These are phyloP conservation scores for Drosophila subsilvestris DNA, from an alignment of 2,888 invertebrate species.

Conservation along the genomic window DNA sequence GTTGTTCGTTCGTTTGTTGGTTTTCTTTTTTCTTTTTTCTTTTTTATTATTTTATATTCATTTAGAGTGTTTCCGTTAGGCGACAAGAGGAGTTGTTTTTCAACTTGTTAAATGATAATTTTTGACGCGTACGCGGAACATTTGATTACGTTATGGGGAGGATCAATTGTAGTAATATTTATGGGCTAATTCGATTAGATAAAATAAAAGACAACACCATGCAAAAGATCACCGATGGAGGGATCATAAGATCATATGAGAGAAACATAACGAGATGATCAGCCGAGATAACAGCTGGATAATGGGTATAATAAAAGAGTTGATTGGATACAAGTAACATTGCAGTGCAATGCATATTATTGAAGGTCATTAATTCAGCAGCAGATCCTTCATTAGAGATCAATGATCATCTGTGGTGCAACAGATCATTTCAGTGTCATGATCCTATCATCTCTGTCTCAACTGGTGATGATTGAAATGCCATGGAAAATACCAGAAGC, in stretches of 20 bases:
- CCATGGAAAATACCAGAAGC: neutral
- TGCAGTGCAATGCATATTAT: too few species aligned
- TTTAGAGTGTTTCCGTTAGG: slow-evolving; percentile 59
- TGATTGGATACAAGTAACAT: too few species aligned
- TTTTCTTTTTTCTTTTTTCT: too few species aligned
- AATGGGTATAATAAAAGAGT: too few species aligned
- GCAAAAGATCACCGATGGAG: neutral
- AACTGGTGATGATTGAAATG: too few species aligned
- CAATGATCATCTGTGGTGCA: too few species aligned
- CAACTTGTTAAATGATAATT: slow-evolving; percentile 49
- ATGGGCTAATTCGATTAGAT: slow-evolving; percentile 31
- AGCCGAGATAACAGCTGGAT: neutral
- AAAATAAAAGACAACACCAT: neutral
- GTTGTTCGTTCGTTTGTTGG: slow-evolving; percentile 37
- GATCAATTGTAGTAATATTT: slow-evolving; percentile 29
- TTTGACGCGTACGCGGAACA: slow-evolving; percentile 29
- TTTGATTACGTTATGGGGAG: slow-evolving; percentile 35
- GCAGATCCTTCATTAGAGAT: too few species aligned
- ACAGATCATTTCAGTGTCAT: too few species aligned
- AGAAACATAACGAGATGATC: neutral
- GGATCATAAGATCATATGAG: neutral
- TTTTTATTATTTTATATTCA: slow-evolving; percentile 54
- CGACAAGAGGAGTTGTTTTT: slow-evolving; percentile 30
- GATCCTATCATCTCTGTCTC: neutral
- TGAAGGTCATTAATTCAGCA: too few species aligned